Base-by-base conservation (phyloP, 2,113 vertebrate species). In the Cepphus grylle region DNA sequence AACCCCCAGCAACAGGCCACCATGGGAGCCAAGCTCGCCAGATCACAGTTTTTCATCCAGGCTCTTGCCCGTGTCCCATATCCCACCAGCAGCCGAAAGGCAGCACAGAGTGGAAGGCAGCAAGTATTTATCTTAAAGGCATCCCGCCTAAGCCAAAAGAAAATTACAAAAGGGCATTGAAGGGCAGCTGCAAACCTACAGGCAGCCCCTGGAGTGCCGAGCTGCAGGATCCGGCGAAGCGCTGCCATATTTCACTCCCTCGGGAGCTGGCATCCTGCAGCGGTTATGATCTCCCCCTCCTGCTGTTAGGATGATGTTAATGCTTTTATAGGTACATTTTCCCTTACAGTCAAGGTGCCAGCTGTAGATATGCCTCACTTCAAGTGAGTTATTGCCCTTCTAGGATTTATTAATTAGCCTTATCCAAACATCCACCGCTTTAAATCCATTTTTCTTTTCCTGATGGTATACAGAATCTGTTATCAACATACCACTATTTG, bases 381-480 rank as follows among this genome's bases (percentile, higher is more conserved):
- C 81, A 40, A 81, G 73, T 61, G 87, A 96, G 34, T 81, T 90
- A 87, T 42, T 85, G 49, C 55, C 56, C 73, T 85, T 45, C 65
- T 42, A 76, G 89, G 84, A 53, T 93, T 91, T 94, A 81, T 95
- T 93, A 89, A 96, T 96, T 96, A 93, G 61, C 78, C 66, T 94
- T 96, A 63, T 89, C 80, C 83, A 94, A 95, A 95, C 86, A 96
- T 86, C 83, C 55, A 71, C 55, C 1, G 3, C 43, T 80, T 85
- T 18, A 95, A 92, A 67, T 47, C 70, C 27, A 32, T 86, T 91
- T 92, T 91, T 95, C 67, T 88, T 95, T 66, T 70, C 80, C 69
- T 84, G 45, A 32, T 81, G 8, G 26, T 4, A 14, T 12, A 63
- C 2, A 4, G 17, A 50, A 70, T 25, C 72, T 59, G 83, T 93